Evolutionary conservation across 2,113 vertebrate species (phyloP).

Genomic region (Lycocorax pyrrhopterus): DNA sequence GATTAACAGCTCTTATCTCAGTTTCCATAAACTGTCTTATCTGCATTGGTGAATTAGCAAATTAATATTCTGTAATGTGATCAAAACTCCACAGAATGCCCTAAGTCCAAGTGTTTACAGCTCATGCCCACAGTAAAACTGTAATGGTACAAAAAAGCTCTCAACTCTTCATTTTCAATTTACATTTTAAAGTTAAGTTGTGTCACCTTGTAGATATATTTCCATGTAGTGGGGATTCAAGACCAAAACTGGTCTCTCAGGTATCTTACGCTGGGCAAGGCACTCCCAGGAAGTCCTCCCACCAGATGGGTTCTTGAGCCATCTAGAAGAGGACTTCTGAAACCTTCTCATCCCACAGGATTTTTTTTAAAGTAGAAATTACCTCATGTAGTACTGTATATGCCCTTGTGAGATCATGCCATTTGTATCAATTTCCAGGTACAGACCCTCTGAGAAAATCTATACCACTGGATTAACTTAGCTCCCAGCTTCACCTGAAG

Average conservation of each 20-base stretch:
- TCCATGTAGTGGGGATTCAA: not conserved
- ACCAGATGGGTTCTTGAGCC: not conserved
- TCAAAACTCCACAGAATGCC: not conserved
- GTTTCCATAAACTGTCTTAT: not conserved
- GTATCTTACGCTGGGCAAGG: not conserved
- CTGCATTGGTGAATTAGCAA: not conserved
- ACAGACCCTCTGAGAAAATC: not conserved
- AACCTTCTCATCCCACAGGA: not conserved
- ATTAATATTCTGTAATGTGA: not conserved
- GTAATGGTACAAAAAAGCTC: not conserved
- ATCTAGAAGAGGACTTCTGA: not conserved
- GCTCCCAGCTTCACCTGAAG: not conserved
- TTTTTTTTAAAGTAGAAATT: not conserved
- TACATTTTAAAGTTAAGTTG: not conserved
- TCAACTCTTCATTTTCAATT: not conserved
- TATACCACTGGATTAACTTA: not conserved
- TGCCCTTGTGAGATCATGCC: not conserved
- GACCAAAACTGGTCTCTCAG: not conserved
- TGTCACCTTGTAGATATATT: not conserved
- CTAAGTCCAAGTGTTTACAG: not conserved
- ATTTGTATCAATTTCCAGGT: not conserved
- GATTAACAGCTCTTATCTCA: not conserved
- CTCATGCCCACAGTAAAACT: not conserved
- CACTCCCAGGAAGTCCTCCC: not conserved
- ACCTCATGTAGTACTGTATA: not conserved